These are phyloP conservation scores for Polypedilum vanderplanki DNA, from an alignment of 1,140 invertebrate species.

Conservation along the genomic window DNA sequence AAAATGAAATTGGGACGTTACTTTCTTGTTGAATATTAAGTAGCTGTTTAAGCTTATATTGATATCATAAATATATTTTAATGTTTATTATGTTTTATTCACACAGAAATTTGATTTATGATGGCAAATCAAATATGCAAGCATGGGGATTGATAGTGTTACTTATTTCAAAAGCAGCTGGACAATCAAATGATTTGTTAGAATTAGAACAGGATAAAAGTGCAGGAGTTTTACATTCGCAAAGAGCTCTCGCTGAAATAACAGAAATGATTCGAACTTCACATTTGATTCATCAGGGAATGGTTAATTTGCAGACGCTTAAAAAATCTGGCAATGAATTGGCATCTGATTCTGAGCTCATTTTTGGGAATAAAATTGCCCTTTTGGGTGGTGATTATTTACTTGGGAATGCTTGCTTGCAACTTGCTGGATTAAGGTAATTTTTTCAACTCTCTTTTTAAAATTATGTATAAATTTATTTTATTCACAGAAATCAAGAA, in stretches of 20 bases:
- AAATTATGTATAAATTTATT: background rate
- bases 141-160: slow-evolving; percentile 80
- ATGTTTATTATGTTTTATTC: slow-evolving; percentile 49
- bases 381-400: slow-evolving; percentile 83
- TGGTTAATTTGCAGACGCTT: slow-evolving; percentile 61
- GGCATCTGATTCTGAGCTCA: slow-evolving; percentile 55
- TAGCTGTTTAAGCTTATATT: too few species aligned
- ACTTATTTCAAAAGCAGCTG: slow-evolving; percentile 76
- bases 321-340: slow-evolving; percentile 38
- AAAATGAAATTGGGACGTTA: too few species aligned
- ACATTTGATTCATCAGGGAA: slow-evolving; percentile 81
- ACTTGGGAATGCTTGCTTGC: slow-evolving; percentile 72
- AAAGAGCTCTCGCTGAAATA: slow-evolving; percentile 79
- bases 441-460: background rate
- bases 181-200: slow-evolving; percentile 50
- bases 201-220: slow-evolving; percentile 57
- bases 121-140: slow-evolving; percentile 78
- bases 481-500: slow-evolving; percentile 54
- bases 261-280: slow-evolving; percentile 94
- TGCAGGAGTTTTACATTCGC: slow-evolving; percentile 60
- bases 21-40: too few species aligned
- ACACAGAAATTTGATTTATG: slow-evolving; percentile 71
- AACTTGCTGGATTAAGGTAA: slow-evolving; percentile 52
- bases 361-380: slow-evolving; percentile 87
- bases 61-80: too few species aligned